phyloP scores from a whole-genome alignment of 1,140 invertebrate genomes.

The Drosophila mayri region DNA sequence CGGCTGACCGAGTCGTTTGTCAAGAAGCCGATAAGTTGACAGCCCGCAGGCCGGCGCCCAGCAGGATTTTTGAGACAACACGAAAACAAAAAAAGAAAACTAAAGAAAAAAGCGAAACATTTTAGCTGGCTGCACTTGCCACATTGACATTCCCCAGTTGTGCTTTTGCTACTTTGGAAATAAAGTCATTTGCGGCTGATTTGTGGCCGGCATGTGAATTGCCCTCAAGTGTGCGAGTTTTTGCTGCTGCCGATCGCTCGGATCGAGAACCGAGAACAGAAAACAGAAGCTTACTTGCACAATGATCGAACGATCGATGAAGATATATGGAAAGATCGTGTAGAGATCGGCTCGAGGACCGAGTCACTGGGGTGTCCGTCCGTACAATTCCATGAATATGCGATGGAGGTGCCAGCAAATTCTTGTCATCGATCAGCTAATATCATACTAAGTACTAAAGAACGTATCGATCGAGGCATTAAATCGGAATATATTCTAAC shows the following conservation, averaged over 20 bases:
- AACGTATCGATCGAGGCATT: slow-evolving; percentile 2
- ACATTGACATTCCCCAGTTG: slow-evolving; percentile 43
- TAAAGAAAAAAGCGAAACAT: neutral
- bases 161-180: slow-evolving; percentile 37
- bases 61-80: slow-evolving; percentile 9
- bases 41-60: slow-evolving; percentile 9
- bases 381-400: slow-evolving; percentile 32
- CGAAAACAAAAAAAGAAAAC: neutral
- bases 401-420: slow-evolving; percentile 22
- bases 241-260: slow-evolving; percentile 20
- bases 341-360: slow-evolving; percentile 15
- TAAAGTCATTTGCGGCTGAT: slow-evolving; percentile 65
- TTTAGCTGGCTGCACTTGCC: slow-evolving; percentile 26
- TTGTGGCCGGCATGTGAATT: slow-evolving; percentile 64
- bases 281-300: slow-evolving; percentile 29
- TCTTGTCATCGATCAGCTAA: slow-evolving; percentile 13
- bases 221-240: slow-evolving; percentile 58
- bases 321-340: slow-evolving; percentile 21
- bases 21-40: slow-evolving; percentile 13
- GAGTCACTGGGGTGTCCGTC: slow-evolving; percentile 26
- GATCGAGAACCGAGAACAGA: slow-evolving; percentile 14
- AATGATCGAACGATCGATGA: slow-evolving; percentile 32
- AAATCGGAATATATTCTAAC: slow-evolving; percentile 20
- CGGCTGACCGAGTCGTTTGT: slow-evolving; percentile 15
- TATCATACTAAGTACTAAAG: slow-evolving; percentile 3